These are phyloP conservation scores for Tribolium castaneum DNA, from an alignment of 1,140 invertebrate species.

Conservation along the genomic window DNA sequence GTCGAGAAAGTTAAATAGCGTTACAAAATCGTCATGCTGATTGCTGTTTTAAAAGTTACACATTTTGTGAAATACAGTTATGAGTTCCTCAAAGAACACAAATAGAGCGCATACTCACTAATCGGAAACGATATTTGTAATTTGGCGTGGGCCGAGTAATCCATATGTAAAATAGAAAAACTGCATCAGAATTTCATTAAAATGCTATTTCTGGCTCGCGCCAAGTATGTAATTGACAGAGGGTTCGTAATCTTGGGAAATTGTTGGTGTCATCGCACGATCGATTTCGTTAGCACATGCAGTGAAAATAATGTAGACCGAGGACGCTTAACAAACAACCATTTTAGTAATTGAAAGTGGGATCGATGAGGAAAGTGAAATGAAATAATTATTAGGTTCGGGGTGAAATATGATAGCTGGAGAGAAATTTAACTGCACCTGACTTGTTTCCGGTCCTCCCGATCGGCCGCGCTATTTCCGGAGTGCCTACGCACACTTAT, in stretches of 20 bases:
- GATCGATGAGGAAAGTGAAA: constrained; percentile 27
- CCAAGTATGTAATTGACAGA: constrained; percentile 3
- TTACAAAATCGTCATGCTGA: constrained; percentile 27
- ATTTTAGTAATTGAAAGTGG: constrained; percentile 25
- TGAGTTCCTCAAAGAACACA: constrained; percentile 14
- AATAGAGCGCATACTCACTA: constrained; percentile 26
- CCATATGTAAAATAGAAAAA: constrained; percentile 27
- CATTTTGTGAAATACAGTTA: constrained; percentile 26
- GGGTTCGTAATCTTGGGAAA: constrained; percentile 22
- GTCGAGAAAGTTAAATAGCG: constrained; percentile 28
- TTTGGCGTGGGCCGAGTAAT: not conserved
- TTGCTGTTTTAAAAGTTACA: constrained; percentile 20
- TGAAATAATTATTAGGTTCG: constrained; percentile 28
- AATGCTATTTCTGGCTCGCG: not conserved
- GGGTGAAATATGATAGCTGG: not conserved
- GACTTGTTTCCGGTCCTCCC: not conserved
- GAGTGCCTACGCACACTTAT: not conserved
- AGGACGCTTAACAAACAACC: constrained; percentile 18
- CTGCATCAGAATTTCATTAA: constrained; percentile 3
- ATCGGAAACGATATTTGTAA: constrained; percentile 20
- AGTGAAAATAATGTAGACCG: constrained; percentile 20
- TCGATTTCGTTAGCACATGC: constrained; percentile 18
- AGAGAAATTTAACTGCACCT: constrained; percentile 4
- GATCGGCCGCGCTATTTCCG: constrained; percentile 11
- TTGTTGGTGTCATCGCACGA: constrained; percentile 23